Conservation (phyloP, 2,888 invertebrate species). For the Andrena camellia region DNA sequence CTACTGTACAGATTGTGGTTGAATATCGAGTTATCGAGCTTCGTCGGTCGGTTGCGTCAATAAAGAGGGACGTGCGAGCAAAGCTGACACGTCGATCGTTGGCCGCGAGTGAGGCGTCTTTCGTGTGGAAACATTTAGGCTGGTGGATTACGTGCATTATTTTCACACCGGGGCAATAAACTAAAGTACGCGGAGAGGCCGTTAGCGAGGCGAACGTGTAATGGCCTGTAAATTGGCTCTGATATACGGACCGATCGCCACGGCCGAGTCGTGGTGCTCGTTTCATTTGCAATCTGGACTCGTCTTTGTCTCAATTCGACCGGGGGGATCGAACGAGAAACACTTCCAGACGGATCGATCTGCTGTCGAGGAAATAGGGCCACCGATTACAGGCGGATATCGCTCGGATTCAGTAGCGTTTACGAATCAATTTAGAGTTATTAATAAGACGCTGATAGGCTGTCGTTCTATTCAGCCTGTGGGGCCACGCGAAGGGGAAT, state of each 20-base stretch:
- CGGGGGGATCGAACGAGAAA: slow-evolving; percentile 26
- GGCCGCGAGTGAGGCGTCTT: neutral
- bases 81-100: slow-evolving; percentile 11
- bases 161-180: slow-evolving; percentile 61
- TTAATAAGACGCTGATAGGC: slow-evolving; percentile 38
- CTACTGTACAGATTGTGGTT: neutral
- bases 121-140: slow-evolving; percentile 37
- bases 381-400: slow-evolving; percentile 33
- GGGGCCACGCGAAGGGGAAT: no score
- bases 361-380: slow-evolving; percentile 37
- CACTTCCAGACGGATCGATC: slow-evolving; percentile 24
- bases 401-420: slow-evolving; percentile 8
- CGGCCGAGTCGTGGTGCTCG: slow-evolving; percentile 51
- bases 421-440: slow-evolving; percentile 23
- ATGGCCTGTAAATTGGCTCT: slow-evolving; percentile 67
- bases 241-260: slow-evolving; percentile 56
- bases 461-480: neutral
- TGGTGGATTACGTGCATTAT: slow-evolving; percentile 55
- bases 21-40: slow-evolving; percentile 7
- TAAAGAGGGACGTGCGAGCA: neutral
- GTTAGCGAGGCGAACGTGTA: slow-evolving; percentile 63
- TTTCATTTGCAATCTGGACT: slow-evolving; percentile 59
- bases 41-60: neutral
- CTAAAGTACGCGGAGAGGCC: slow-evolving; percentile 48
- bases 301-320: slow-evolving; percentile 57